Conservation (phyloP, 2,888 invertebrate species). For the Drosophila mercatorum region DNA sequence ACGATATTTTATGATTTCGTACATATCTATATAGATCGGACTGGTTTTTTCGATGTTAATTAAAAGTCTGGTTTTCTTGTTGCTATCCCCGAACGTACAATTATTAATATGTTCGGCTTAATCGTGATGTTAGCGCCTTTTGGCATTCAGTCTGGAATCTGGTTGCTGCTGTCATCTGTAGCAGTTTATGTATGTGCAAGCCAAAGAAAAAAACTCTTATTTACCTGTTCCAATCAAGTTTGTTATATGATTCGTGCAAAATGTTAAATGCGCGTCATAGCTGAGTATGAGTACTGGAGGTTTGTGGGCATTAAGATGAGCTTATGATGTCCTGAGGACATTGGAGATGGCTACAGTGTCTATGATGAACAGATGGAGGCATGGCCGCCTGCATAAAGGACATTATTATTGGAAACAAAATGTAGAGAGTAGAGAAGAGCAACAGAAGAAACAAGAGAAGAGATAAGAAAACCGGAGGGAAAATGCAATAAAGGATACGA, state of each 20-base stretch:
- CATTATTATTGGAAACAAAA: too few relatives aligned
- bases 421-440: too few relatives aligned
- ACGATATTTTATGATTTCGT: conserved; percentile 12
- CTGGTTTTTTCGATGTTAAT: conserved; percentile 50
- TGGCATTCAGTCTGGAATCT: conserved; percentile 61
- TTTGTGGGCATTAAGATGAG: not conserved
- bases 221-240: conserved; percentile 33
- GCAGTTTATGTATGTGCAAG: conserved; percentile 22
- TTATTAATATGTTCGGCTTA: conserved; percentile 39
- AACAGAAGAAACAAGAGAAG: too few relatives aligned
- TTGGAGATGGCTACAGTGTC: not conserved
- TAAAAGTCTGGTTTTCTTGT: conserved; percentile 40
- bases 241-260: conserved; percentile 11
- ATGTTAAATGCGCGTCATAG: not conserved
- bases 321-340: not conserved
- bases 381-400: too few relatives aligned
- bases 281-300: too few relatives aligned
- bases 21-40: conserved; percentile 20
- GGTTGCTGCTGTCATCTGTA: conserved; percentile 22
- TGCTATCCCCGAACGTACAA: conserved; percentile 36
- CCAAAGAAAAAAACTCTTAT: not conserved
- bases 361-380: not conserved
- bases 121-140: conserved; percentile 59
- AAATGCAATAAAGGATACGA: too few relatives aligned
- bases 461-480: too few relatives aligned